Evolutionary conservation across 1,140 invertebrate species (phyloP).

Genomic region (Pogonomyrmex barbatus): DNA sequence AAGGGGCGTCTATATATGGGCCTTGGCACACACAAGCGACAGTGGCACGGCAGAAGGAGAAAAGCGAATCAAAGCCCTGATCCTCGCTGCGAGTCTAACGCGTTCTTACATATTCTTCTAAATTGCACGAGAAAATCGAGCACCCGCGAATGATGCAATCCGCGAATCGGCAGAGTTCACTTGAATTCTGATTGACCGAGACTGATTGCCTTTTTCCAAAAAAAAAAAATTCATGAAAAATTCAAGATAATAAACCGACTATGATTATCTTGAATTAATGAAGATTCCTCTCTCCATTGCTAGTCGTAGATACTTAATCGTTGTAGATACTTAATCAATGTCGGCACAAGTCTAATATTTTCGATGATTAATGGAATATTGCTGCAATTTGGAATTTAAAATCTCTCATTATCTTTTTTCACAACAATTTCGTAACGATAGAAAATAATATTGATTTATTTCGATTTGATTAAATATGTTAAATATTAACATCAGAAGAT

Average conservation of each 20-base stretch:
- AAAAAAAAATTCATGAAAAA: not conserved
- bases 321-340: not conserved
- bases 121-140: not conserved
- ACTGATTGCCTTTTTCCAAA: not conserved
- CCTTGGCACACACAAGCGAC: not conserved
- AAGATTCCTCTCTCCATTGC: not conserved
- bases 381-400: not conserved
- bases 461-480: not conserved
- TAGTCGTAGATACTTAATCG: not conserved
- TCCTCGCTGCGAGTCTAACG: not conserved
- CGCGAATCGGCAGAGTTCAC: not conserved
- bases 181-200: not conserved
- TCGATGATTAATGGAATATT: not conserved
- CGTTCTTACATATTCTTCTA: not conserved
- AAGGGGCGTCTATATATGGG: constrained; percentile 75
- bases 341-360: not conserved
- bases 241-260: not conserved
- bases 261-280: not conserved
- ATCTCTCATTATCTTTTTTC: not conserved
- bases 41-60: not conserved
- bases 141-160: not conserved
- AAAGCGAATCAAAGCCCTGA: constrained; percentile 4
- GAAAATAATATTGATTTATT: not conserved
- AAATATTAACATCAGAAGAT: not conserved
- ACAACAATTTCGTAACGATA: not conserved